phyloP scores from a whole-genome alignment of 2,888 invertebrate species.

The Dolomedes plantarius region DNA sequence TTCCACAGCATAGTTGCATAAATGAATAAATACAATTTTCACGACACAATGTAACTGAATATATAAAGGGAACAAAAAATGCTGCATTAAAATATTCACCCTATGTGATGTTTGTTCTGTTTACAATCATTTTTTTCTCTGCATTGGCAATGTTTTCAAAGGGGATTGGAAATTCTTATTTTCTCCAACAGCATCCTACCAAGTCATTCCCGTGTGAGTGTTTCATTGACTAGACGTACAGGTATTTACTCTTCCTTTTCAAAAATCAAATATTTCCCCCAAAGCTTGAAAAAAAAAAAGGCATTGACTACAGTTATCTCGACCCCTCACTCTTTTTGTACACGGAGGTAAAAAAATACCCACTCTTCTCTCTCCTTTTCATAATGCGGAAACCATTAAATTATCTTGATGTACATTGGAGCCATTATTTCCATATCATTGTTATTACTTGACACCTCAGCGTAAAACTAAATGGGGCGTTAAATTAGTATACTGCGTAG shows the following conservation, averaged over 20 bases:
- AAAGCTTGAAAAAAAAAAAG: background rate
- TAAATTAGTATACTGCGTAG: constrained; percentile 53
- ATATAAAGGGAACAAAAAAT: too few species aligned
- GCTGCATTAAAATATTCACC: too few species aligned
- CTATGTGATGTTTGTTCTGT: too few species aligned
- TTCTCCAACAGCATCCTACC: too few species aligned
- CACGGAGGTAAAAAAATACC: background rate
- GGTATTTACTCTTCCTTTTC: background rate
- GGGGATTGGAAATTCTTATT: too few species aligned
- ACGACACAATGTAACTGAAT: too few species aligned
- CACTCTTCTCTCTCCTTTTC: constrained; percentile 15
- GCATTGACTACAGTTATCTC: background rate
- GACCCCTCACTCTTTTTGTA: background rate
- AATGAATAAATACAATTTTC: too few species aligned
- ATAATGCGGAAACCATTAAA: constrained; percentile 35
- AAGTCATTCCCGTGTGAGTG: too few species aligned
- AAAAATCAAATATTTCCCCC: background rate
- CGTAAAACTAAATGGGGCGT: constrained; percentile 43
- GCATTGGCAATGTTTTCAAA: too few species aligned
- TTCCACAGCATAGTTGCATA: too few species aligned
- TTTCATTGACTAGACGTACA: too few species aligned
- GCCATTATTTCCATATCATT: constrained; percentile 59
- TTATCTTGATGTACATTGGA: constrained; percentile 46
- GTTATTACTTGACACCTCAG: constrained; percentile 55
- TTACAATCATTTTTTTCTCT: too few species aligned